Evolutionary conservation across 2,113 vertebrate genomes (phyloP).

Genomic region (Antechinus flavipes): DNA sequence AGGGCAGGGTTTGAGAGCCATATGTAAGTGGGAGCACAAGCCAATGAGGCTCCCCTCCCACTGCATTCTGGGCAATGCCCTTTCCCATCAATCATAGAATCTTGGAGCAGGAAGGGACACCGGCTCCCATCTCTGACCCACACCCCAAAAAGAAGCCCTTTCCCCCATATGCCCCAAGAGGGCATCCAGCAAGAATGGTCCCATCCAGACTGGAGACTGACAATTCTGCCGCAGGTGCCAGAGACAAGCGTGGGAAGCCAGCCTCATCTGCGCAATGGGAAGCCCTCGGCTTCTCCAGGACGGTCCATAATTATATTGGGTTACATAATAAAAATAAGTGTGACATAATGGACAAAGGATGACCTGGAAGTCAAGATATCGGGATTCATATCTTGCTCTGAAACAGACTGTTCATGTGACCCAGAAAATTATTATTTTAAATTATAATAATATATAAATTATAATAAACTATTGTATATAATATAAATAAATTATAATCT

Average conservation of each 20-base stretch:
- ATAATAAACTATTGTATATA: no score
- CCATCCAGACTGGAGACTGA: background rate
- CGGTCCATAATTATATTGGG: background rate
- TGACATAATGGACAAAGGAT: background rate
- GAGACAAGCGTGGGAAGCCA: background rate
- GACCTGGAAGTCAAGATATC: background rate
- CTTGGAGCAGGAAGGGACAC: background rate
- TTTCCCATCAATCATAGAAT: background rate
- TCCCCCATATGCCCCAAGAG: background rate
- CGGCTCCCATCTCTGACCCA: background rate
- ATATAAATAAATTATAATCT: no score
- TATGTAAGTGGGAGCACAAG: background rate
- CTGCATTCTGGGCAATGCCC: background rate
- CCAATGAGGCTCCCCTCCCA: background rate
- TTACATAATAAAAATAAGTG: background rate
- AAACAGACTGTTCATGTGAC: background rate
- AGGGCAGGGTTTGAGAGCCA: background rate
- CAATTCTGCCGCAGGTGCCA: background rate
- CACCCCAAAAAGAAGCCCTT: background rate
- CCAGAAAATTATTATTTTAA: background rate
- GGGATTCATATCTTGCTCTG: background rate
- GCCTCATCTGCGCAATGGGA: background rate
- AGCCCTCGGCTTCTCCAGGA: background rate
- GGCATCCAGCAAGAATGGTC: background rate
- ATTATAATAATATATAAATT: no score